Percentiles rank a stretch among this genome's conserved stretches.
Evolutionary conservation across 2,888 invertebrate species (phyloP).

Genomic region (Lordiphosa andalusiaca): DNA sequence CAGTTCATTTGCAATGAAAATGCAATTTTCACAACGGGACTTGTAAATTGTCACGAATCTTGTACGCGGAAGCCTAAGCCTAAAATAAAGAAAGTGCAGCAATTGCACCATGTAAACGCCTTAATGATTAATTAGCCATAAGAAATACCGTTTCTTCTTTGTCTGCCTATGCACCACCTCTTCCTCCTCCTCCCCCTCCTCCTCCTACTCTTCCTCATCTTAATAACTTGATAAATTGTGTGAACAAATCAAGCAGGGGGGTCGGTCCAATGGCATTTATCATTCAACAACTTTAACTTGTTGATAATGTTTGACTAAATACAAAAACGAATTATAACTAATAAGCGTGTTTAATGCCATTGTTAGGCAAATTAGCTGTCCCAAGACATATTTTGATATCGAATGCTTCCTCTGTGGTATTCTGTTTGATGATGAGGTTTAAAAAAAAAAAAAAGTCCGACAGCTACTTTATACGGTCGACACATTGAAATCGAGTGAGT

Average conservation of each 20-base stretch:
- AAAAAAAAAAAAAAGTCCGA: conserved; percentile 20
- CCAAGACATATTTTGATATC: conserved; percentile 29
- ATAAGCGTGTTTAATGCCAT: conserved; percentile 53
- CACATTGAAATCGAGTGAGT: conserved; percentile 3
- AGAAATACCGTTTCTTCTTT: background rate
- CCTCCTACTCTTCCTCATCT: no score
- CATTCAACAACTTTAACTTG: conserved; percentile 37
- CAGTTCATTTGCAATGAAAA: no score
- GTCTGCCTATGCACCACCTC: background rate
- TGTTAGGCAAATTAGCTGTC: conserved; percentile 60
- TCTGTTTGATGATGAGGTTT: conserved; percentile 19
- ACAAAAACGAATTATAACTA: conserved; percentile 58
- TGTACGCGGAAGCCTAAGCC: no score
- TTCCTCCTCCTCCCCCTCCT: no score
- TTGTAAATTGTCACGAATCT: background rate
- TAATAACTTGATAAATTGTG: conserved; percentile 52
- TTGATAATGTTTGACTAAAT: conserved; percentile 33
- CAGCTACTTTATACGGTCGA: conserved; percentile 31
- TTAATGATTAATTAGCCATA: conserved; percentile 4
- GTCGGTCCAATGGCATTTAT: conserved; percentile 35
- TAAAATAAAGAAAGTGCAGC: no score
- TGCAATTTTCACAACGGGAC: background rate
- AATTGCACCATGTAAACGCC: background rate
- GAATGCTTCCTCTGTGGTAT: conserved; percentile 25
- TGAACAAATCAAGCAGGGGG: conserved; percentile 42